Base-by-base conservation (phyloP, 2,797 vertebrate genomes). In the Tenualosa thibaudeaui region DNA sequence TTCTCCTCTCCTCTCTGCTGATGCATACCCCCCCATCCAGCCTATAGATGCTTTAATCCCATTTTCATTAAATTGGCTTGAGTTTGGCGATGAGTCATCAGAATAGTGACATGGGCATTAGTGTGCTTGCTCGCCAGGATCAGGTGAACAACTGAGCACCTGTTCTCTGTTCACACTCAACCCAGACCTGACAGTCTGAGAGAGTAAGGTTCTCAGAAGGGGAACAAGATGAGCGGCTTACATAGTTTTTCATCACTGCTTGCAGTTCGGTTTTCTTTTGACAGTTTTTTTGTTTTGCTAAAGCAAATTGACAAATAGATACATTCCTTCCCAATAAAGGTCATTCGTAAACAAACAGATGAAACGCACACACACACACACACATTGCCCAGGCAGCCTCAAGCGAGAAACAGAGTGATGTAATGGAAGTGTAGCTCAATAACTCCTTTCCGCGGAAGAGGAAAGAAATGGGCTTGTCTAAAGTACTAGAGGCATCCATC, bases 41-140 rank as follows among this genome's bases (percentile, higher is more conserved):
- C 4, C 71, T 82, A 49, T 78, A 22, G 75, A 50, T 46, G 51
- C 40, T 6, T 12, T 85, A 88, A 90, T 86, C 40, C 56, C 22
- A 78, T 85, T 88, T 90, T 86, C 75, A 86, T 88, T 88, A 82
- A 87, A 88, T 54, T 87, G 83, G 82, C 83, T 81, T 37, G 75
- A 82, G 26, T 54, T 83, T 85, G 85, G 6, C 43, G 82, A 85
- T 85, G 85, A 86, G 82, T 89, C 89, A 88, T 86, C 86, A 86
- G 82, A 83, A 87, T 56, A 87, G 84, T 81, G 83, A 62, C 15
- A 82, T 81, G 65, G 68, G 26, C 85, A 85, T 86, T 85, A 85
- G 86, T 86, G 85, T 82, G 53, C 84, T 26, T 82, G 40, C 75
- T 81, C 81, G n/a, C 83, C 40, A 40, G 31, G 56, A 50, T 43